A percentile compares a stretch with the other conserved stretches of the same genome.
Conservation (phyloP, 1,140 invertebrate species). For the Popillia japonica region DNA sequence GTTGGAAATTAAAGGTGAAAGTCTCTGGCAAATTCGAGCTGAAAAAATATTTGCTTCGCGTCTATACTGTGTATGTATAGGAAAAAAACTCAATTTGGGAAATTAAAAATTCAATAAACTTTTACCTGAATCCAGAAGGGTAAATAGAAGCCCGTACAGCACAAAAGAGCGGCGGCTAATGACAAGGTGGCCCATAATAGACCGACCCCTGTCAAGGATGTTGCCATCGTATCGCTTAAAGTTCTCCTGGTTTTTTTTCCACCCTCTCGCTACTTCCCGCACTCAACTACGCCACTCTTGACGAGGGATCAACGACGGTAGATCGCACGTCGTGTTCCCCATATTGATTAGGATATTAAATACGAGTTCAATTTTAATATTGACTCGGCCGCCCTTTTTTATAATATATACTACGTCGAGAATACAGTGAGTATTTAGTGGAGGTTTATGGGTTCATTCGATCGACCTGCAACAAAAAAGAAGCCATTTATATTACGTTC, state of each 20-base stretch:
- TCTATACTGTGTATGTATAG: background rate
- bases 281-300: conserved; percentile 13
- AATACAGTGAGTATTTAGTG: background rate
- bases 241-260: background rate
- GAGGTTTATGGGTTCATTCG: background rate
- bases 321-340: conserved; percentile 16
- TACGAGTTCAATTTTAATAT: conserved; percentile 12
- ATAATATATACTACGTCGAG: background rate
- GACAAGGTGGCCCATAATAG: conserved; percentile 73
- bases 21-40: background rate
- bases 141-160: conserved; percentile 73
- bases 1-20: background rate
- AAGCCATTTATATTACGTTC: background rate
- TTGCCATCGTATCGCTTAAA: conserved; percentile 58
- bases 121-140: conserved; percentile 77
- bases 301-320: background rate
- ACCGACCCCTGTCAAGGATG: conserved; percentile 68
- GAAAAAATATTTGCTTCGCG: background rate
- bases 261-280: background rate
- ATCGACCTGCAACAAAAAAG: conserved; percentile 10
- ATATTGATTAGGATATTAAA: conserved; percentile 16
- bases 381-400: background rate
- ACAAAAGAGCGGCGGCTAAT: conserved; percentile 68
- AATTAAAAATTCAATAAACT: conserved; percentile 37
- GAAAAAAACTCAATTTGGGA: conserved; percentile 29